Evolutionary conservation across 2,888 invertebrate genomes (phyloP), one percentile per base, ranked within the genome.

Genomic region (Volucella inanis): DNA sequence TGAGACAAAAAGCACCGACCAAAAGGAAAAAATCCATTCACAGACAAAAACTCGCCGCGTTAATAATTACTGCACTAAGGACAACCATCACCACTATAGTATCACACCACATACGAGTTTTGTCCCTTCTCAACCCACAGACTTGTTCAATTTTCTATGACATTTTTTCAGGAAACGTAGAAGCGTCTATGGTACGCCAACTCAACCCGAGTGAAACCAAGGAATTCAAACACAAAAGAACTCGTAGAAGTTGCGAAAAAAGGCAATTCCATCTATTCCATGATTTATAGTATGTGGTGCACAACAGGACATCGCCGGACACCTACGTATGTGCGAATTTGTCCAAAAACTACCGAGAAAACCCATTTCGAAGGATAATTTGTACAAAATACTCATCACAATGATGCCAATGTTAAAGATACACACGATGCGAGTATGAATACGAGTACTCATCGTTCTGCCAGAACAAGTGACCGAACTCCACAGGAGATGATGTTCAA

Each of bases 311-410:
- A 54, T 41, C 67, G 43, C 10, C 59, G 79, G 68, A 83, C 74
- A 74, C 83, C 83, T 83, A 79, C 83, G 52, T 74, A 83, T 83
- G 83, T 83, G 83, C 83, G 79, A 79, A 83, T 83, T 83, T 83
- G 83, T 83, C 41, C 54, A 76, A 64, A 31, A 18, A 74, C 83
- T 83, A 83, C 72, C 47, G 72, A 14, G 71, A 54, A 31, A 71
- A 55, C 18, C 43, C 12, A 62, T 65, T 38, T 15, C 61, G 67
- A 49, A 78, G 78, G 78, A 72, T 78, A 67, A 79, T 68, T 74
- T 74, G 78, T 79, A 68, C 50, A 64, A 31, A 38, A 65, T 54
- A 18, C 41, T 12, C 11, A 59, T 49, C 55, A 38, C 64, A 72
- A 59, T 64, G 54, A 82, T 77, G 41, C 52, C 75, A 43, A 64